Base-by-base conservation (phyloP, 2,113 vertebrate genomes). In the Erinaceus europaeus region DNA sequence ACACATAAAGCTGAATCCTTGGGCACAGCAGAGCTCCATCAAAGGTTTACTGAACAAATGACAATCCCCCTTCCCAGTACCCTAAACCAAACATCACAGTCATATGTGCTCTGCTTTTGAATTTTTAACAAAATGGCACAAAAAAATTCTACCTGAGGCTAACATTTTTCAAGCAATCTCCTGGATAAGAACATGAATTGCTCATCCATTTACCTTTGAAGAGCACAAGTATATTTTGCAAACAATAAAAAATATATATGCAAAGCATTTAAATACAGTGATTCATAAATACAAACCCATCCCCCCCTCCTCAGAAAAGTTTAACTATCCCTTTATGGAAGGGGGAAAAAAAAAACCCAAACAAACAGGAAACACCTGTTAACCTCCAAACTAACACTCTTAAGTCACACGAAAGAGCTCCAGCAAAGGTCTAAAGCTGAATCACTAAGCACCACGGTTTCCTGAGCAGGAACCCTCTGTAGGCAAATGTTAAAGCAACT, bases 341-440 rank as follows among this genome's bases (percentile, higher is more conserved):
- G n/a, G n/a, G 20, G 25, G 53, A 4, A 55, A 25, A 0, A 36
- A 36, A 81, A 90, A 80, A 44, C 6, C 73, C 9, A 67, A 74
- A 50, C 13, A 32, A 52, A 64, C n/a, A 86, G 55, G 57, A 72
- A 91, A 89, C 50, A 84, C 32, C 50, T 73, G 34, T 77, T 72
- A 80, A 86, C 59, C 11, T 34, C 8, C 11, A 84, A 52, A 44
- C 13, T 68, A 81, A 59, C 2, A 34, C 21, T 61, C 57, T 25
- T 52, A 27, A 86, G 18, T 52, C 44, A 10, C 20, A 79, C 42
- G 55, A 78, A 69, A 89, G 38, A 57, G 29, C 67, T 44, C 44
- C n/a, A n/a, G n/a, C n/a, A n/a, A n/a, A n/a, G n/a, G n/a, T 17
- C 65, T 25, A 36, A 6, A 48, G 59, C 48, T 20, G n/a, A n/a